A percentile compares a stretch with the other conserved stretches of the same genome.
These are phyloP conservation scores for Chironomus striatipennis DNA, from an alignment of 1,140 invertebrate genomes.

Conservation along the genomic window DNA sequence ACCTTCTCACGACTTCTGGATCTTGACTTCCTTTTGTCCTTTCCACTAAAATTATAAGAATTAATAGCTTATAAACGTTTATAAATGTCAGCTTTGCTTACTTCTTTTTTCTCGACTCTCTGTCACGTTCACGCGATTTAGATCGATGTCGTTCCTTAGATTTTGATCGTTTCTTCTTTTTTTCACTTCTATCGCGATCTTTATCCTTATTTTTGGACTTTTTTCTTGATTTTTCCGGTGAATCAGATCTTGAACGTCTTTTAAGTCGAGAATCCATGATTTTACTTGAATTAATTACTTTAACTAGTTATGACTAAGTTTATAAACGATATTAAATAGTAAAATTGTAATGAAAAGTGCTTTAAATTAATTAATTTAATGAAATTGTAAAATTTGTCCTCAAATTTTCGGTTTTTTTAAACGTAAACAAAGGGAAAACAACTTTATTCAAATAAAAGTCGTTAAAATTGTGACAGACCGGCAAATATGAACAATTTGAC, in stretches of 20 bases:
- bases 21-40: slow-evolving; percentile 25
- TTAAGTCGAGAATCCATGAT: slow-evolving; percentile 27
- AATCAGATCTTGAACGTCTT: slow-evolving; percentile 45
- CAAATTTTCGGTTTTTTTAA: too few species aligned
- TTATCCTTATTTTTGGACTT: slow-evolving; percentile 11
- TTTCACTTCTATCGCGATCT: slow-evolving; percentile 32
- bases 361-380: too few species aligned
- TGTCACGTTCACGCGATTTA: slow-evolving; percentile 38
- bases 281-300: background rate
- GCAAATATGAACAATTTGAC: background rate
- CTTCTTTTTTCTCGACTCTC: background rate
- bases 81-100: background rate
- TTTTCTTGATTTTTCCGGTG: slow-evolving; percentile 30
- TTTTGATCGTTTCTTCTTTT: slow-evolving; percentile 42
- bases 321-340: too few species aligned
- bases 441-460: background rate
- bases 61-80: background rate
- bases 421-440: too few species aligned
- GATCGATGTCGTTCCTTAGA: slow-evolving; percentile 38
- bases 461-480: background rate
- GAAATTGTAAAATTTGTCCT: too few species aligned
- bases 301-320: too few species aligned
- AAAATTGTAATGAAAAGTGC: too few species aligned
- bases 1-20: slow-evolving; percentile 25
- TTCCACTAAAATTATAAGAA: slow-evolving; percentile 25